Conservation (phyloP, 2,113 vertebrate species). For the Rhodinocichla rosea region DNA sequence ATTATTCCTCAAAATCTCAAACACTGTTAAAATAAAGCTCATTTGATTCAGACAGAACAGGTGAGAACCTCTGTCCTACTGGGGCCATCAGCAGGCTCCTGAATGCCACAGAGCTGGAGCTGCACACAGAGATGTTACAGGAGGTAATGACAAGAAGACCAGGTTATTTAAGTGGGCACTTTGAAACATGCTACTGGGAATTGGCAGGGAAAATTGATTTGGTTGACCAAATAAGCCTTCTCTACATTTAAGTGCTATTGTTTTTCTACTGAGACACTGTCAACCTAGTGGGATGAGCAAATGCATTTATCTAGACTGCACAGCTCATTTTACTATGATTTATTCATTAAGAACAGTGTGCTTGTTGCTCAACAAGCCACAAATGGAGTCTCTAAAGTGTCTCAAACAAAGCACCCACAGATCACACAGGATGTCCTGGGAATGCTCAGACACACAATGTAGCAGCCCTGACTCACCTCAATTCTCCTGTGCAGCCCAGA, state of each 20-base stretch:
- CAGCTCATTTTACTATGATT: conserved; percentile 32
- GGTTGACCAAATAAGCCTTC: background rate
- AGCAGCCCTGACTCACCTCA: background rate
- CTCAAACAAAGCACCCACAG: background rate
- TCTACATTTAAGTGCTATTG: background rate
- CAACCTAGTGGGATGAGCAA: background rate
- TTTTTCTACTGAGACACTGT: conserved; percentile 1
- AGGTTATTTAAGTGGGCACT: background rate
- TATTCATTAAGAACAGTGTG: conserved; percentile 29
- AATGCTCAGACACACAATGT: background rate
- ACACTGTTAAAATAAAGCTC: background rate
- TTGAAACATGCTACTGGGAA: background rate
- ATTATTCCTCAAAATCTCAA: background rate
- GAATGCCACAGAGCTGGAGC: background rate
- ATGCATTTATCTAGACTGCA: background rate
- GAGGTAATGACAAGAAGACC: background rate
- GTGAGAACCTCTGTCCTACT: background rate
- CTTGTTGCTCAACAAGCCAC: conserved; percentile 10
- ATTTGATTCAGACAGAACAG: background rate
- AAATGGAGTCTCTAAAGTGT: background rate
- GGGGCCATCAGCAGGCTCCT: background rate
- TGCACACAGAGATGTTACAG: background rate
- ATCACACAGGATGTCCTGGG: background rate
- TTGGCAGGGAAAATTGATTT: background rate
- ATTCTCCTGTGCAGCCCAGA: background rate